phyloP scores from a whole-genome alignment of 2,888 invertebrate species.

The Agapostemon virescens region DNA sequence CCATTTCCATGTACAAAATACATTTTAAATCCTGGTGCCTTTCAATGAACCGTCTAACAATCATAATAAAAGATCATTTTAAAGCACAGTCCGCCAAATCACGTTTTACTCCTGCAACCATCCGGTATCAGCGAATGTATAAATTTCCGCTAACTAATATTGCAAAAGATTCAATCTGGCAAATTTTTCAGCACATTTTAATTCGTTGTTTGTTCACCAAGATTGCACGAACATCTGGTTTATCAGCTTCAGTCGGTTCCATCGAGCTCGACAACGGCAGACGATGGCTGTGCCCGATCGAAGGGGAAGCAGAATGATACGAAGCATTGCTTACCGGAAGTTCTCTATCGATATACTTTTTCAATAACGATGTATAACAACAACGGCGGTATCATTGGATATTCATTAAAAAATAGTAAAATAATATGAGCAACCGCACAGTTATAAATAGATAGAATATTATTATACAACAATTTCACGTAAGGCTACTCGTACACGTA shows the following conservation, averaged over 20 bases:
- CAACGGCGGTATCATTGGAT: slow-evolving; percentile 37
- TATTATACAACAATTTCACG: slow-evolving; percentile 62
- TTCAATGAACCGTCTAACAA: background rate
- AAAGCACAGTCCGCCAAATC: slow-evolving; percentile 9
- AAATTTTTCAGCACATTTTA: background rate
- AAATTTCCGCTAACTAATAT: background rate
- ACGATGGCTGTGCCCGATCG: background rate
- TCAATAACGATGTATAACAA: slow-evolving; percentile 40
- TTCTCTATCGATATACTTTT: slow-evolving; percentile 7
- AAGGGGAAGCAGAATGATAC: background rate
- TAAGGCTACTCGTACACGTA: slow-evolving; percentile 21
- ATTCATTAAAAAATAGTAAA: slow-evolving; percentile 50
- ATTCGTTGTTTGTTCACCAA: background rate
- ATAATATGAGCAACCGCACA: slow-evolving; percentile 64
- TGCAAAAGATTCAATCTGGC: background rate
- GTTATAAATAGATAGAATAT: slow-evolving; percentile 65
- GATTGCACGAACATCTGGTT: background rate
- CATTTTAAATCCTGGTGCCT: background rate
- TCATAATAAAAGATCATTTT: background rate
- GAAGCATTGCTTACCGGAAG: background rate
- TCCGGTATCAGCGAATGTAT: background rate
- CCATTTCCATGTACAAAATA: background rate
- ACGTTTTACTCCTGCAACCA: background rate
- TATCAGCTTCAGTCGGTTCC: background rate
- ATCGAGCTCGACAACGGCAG: background rate